phyloP scores from a whole-genome alignment of 2,888 invertebrate genomes.

The Micropterix aruncella region DNA sequence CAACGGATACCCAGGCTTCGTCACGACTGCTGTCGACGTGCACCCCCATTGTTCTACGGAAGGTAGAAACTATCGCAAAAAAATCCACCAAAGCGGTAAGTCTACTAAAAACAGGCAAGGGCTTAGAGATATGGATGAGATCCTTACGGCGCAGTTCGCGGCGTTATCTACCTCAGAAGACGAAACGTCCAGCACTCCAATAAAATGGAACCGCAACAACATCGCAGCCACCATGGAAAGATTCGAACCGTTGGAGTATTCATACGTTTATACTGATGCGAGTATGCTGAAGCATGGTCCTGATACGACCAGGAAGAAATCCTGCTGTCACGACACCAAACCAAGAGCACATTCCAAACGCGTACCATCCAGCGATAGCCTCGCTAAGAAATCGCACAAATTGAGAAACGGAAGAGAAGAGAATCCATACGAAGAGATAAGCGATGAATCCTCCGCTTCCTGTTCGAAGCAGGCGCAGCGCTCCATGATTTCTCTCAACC shows the following conservation, averaged over 20 bases:
- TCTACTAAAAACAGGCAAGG: not conserved
- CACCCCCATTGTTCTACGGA: not conserved
- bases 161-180: not conserved
- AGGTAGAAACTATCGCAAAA: not conserved
- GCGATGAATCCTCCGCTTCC: constrained; percentile 40
- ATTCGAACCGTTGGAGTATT: constrained; percentile 59
- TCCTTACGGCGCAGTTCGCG: not conserved
- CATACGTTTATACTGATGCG: constrained; percentile 72
- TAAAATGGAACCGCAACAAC: constrained; percentile 47
- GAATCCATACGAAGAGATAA: constrained; percentile 71
- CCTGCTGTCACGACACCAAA: not conserved
- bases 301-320: not conserved
- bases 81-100: not conserved
- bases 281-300: constrained; percentile 13
- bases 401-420: constrained; percentile 74
- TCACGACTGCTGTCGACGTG: not conserved
- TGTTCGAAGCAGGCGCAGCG: constrained; percentile 40
- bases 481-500: constrained; percentile 51
- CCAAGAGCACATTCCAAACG: constrained; percentile 6
- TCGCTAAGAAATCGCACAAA: constrained; percentile 53
- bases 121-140: not conserved
- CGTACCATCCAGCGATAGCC: constrained; percentile 24
- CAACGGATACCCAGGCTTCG: not conserved
- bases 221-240: constrained; percentile 51
- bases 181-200: constrained; percentile 15